phyloP scores from a whole-genome alignment of 2,113 vertebrate genomes.

The Dicrurus megarhynchus region DNA sequence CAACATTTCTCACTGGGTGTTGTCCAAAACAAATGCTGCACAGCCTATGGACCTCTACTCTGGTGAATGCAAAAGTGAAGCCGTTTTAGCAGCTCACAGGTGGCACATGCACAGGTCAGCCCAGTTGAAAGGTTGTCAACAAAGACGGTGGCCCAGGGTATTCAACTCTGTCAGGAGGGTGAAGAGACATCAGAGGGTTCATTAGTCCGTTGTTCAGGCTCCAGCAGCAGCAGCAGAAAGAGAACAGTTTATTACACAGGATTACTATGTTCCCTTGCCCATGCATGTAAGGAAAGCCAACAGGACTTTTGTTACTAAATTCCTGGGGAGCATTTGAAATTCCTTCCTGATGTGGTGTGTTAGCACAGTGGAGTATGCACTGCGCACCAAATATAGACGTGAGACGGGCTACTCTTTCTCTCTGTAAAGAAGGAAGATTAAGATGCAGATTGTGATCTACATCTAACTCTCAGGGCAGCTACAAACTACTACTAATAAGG shows the following conservation, averaged over 20 bases:
- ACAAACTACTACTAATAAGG: not conserved
- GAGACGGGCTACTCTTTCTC: not conserved
- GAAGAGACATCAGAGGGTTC: not conserved
- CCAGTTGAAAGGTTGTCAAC: not conserved
- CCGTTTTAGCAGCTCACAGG: not conserved
- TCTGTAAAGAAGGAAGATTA: not conserved
- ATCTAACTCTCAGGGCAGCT: not conserved
- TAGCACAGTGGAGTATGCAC: not conserved
- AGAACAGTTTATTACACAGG: not conserved
- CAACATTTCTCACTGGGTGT: not conserved
- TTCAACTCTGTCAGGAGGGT: not conserved
- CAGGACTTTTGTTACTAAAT: conserved; percentile 22
- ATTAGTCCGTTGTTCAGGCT: not conserved
- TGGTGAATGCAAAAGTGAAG: not conserved
- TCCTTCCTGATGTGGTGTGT: conserved; percentile 52
- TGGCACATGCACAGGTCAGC: not conserved
- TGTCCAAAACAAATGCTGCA: not conserved
- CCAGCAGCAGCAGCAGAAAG: not conserved
- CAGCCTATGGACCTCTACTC: not conserved
- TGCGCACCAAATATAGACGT: conserved; percentile 41
- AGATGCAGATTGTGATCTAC: not conserved
- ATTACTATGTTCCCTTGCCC: not conserved
- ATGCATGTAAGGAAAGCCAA: conserved; percentile 27
- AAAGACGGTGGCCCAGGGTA: not conserved
- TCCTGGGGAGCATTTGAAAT: conserved; percentile 42